These are phyloP conservation scores for Anthopleura sola DNA, from an alignment of 64 coral and sea anemone genomes.

Conservation along the genomic window DNA sequence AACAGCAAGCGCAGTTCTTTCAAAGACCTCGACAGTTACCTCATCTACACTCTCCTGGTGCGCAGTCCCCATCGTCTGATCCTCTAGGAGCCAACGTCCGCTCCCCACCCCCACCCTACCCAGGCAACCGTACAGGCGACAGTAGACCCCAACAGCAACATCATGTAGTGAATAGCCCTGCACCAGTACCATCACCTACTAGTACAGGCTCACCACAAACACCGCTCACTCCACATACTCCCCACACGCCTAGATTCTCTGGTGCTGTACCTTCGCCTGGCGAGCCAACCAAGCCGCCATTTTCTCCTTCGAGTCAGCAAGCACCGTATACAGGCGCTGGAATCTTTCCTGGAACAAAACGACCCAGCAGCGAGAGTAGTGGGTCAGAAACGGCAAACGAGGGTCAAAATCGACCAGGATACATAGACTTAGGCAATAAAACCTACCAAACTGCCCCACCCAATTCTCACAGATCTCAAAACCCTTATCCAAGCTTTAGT, in stretches of 20 bases:
- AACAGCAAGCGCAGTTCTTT: slow-evolving; percentile 43
- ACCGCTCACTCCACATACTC: slow-evolving; percentile 88
- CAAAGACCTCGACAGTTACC: slow-evolving; percentile 69
- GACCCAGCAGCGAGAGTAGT: slow-evolving; percentile 1
- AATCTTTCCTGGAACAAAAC: background rate
- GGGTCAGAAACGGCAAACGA: background rate
- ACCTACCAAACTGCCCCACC: background rate
- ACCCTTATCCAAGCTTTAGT: slow-evolving; percentile 37
- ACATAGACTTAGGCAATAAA: slow-evolving; percentile 21
- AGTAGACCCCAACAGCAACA: slow-evolving; percentile 19
- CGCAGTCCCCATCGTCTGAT: slow-evolving; percentile 76
- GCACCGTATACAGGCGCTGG: background rate
- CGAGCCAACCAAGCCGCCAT: slow-evolving; percentile 78
- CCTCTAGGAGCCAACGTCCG: slow-evolving; percentile 71
- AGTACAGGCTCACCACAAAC: slow-evolving; percentile 94
- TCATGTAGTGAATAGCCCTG: slow-evolving; percentile 67
- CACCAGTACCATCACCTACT: slow-evolving; percentile 86
- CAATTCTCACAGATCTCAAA: background rate
- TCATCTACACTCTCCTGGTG: slow-evolving; percentile 59
- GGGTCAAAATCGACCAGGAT: slow-evolving; percentile 1
- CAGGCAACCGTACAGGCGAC: slow-evolving; percentile 49
- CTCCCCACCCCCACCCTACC: slow-evolving; percentile 93
- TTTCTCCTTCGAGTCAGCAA: slow-evolving; percentile 80
- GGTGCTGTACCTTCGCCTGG: slow-evolving; percentile 62
- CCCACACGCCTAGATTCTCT: slow-evolving; percentile 76